Evolutionary conservation across 1,140 invertebrate species (phyloP).

Genomic region (Triops cancriformis): DNA sequence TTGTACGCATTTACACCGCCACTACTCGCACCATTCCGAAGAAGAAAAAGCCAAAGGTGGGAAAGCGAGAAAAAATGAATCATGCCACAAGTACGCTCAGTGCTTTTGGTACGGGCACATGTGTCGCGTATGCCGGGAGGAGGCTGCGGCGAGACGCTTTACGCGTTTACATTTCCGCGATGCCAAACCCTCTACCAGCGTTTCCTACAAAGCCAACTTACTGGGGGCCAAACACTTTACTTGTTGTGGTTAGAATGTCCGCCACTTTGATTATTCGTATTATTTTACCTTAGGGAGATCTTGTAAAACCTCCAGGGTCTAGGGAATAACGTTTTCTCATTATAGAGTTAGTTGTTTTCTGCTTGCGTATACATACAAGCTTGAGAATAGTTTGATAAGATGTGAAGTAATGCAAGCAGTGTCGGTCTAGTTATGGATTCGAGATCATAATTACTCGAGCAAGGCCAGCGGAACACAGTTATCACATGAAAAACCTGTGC

Average conservation of each 20-base stretch:
- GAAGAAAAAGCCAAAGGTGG: neutral
- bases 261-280: neutral
- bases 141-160: neutral
- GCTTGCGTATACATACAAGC: no score
- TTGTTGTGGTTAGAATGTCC: neutral
- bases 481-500: neutral
- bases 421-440: no score
- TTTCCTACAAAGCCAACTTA: neutral
- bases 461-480: neutral
- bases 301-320: constrained; percentile 1
- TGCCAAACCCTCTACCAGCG: neutral
- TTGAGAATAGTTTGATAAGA: no score
- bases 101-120: constrained; percentile 11
- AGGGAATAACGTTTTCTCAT: neutral
- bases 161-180: constrained; percentile 21
- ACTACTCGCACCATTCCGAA: constrained; percentile 19
- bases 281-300: neutral
- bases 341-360: no score
- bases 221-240: neutral
- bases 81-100: neutral
- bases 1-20: constrained; percentile 20
- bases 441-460: no score
- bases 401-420: no score
- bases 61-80: neutral
- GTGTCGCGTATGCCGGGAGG: constrained; percentile 23